Base-by-base conservation (phyloP, 2,113 vertebrate species). In the Rhynchopsitta pachyrhyncha region DNA sequence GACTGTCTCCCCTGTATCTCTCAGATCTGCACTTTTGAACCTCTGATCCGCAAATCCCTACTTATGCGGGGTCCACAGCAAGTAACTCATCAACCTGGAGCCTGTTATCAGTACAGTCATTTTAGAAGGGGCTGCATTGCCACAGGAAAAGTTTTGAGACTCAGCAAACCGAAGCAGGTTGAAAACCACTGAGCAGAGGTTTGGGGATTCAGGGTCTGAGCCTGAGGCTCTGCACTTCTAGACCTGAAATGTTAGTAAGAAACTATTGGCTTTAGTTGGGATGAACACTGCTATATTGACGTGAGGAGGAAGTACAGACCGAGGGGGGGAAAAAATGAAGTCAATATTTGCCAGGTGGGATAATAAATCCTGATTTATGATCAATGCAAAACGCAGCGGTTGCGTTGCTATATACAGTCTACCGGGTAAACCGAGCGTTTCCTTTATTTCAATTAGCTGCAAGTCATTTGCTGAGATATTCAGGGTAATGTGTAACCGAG, bases 81-180 rank as follows among this genome's bases (percentile, higher is more conserved):
- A 94, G 94, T 95, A 77, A 93, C 92, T 96, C 60, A 96, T 97
- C 95, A 95, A 94, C 95, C 91, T 92, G 68, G 60, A 90, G 88
- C 1, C 91, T 90, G 46, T 88, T 94, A 95, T 88, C 91, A 92
- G 79, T 92, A 90, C 86, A 93, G 88, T 77, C 66, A 53, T 46
- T 81, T 94, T 70, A 52, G 80, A 86, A 86, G 82, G 76, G 83
- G 46, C 82, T 74, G 33, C 39, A 28, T 47, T 66, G 67, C 90
- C 92, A 93, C 41, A 62, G 85, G 90, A 92, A 70, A 66, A 39
- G n/a, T 49, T 80, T 90, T 46, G 4, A 1, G n/a, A 17, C 29
- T 78, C 66, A 71, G 92, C 68, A 93, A 96, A 94, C 47, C 3
- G 1, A 80, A 90, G 49, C 86, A 90, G 67, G 68, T 92, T 83